These are phyloP conservation scores for Atrina japonica DNA, from an alignment of 2,888 invertebrate species.

Conservation along the genomic window DNA sequence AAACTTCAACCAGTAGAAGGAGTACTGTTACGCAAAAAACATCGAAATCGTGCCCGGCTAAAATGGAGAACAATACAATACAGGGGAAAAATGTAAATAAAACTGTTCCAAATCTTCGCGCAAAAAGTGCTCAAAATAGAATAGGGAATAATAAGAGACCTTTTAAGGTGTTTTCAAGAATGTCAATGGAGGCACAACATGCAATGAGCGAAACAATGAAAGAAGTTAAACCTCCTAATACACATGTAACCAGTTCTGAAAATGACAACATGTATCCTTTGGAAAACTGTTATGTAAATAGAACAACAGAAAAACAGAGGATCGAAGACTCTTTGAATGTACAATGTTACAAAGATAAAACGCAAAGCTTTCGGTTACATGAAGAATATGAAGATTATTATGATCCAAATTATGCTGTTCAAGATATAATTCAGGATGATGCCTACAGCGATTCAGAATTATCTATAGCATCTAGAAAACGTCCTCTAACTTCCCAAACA, in stretches of 20 bases:
- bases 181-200: constrained; percentile 71
- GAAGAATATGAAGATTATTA: constrained; percentile 19
- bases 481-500: constrained; percentile 32
- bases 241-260: constrained; percentile 26
- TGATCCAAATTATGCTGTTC: constrained; percentile 2
- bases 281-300: no score
- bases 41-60: constrained; percentile 59
- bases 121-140: constrained; percentile 52
- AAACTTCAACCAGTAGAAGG: constrained; percentile 53
- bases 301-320: no score
- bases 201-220: constrained; percentile 68
- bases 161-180: constrained; percentile 59
- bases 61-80: constrained; percentile 45
- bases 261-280: constrained; percentile 33
- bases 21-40: constrained; percentile 55
- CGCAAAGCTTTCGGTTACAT: no score
- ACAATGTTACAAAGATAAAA: no score
- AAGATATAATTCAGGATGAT: constrained; percentile 19
- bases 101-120: constrained; percentile 38
- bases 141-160: constrained; percentile 30
- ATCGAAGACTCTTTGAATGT: no score
- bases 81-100: constrained; percentile 9
- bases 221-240: constrained; percentile 43
- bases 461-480: constrained; percentile 30
- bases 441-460: constrained; percentile 37